Base-by-base conservation (phyloP, 1,140 invertebrate species). In the Stenopsyche tienmushanensis region DNA sequence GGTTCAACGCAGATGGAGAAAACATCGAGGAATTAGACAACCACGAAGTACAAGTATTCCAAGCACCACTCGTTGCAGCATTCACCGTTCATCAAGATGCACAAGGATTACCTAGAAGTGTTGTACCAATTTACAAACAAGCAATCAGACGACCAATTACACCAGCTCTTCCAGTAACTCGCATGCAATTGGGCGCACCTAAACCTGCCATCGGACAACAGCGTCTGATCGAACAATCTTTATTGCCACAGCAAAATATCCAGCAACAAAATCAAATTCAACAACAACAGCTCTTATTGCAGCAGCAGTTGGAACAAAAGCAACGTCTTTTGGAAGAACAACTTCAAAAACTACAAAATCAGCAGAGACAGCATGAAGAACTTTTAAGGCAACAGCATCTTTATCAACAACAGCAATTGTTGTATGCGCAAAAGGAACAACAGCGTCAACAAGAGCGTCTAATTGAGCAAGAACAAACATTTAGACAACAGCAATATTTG, bases 21-120 rank as follows among this genome's bases (percentile, higher is more conserved):
- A 84, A 85, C 71, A 84, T 85, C 52, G 83, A 84, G 71, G 76
- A 84, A 67, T 84, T 86, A 1, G 82, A 85, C 72, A 83, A 85
- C 71, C 83, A 85, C 69, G 88, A 90, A 58, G 89, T 93, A 9
- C 90, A 90, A 72, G 90, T 93, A 49, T 90, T 89, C 72, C 85
- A 86, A 67, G 89, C 90, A 3, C 89, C 90, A 0, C 72, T 93
- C 25, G 87, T 92, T 0, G 89, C 89, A 1, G 90, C 90, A 0
- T 93, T 93, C 71, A 92, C 90, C 0, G 88, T 93, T 1, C 88
- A 92, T 69, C 87, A 92, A 74, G 90, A 93, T 71, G 88, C 87
- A 52, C 80, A 82, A 24, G 90, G 90, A 0, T 72, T 87, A 15
- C 88, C 90, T 0, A 87, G 88, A 65, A 90, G 86, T 72, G 88